Base-by-base conservation (phyloP, 2,113 vertebrate species). In the Megalops atlanticus region DNA sequence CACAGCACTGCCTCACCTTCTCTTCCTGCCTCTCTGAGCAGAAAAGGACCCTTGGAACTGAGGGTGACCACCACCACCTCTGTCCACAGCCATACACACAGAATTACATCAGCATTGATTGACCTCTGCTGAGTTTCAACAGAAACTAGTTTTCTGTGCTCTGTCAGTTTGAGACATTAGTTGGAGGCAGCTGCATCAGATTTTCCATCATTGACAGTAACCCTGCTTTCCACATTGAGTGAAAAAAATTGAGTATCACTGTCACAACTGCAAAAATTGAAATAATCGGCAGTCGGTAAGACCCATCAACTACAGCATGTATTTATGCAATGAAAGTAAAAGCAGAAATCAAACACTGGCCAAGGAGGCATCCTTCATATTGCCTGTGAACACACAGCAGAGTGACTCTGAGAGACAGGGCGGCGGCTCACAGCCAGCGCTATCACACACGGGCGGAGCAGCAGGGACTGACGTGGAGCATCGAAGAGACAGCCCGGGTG, bases 31-130 rank as follows among this genome's bases (percentile, higher is more conserved):
- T 83, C 85, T 87, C 82, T 79, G 82, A 74, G 87, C 83, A 91
- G 89, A 87, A 27, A 89, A 84, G 76, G 84, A 84, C 83, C 86
- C 82, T 84, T 80, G 81, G 80, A 91, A 84, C 85, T 80, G 76
- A 86, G 91, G 88, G 89, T 85, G 84, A 86, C 84, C 82, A 47
- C 77, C 78, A 78, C 83, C 89, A 89, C 91, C 87, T 89, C 89
- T 84, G 88, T 85, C 88, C 91, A 91, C 90, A 88, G 90, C 90
- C 87, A 83, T n/a, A n/a, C 82, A 82, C 85, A 82, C 85, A 88
- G 87, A 79, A 83, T 91, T 89, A 90, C 90, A 91, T 92, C 89
- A 91, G 88, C 89, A 91, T 88, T 88, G 82, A 90, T 90, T 92
- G 90, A 91, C 88, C 90, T 85, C 79, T 89, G 86, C 40, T 77